Evolutionary conservation across 1,140 invertebrate species (phyloP), one percentile per base, ranked within the genome.

Genomic region (Bombus waltoni): DNA sequence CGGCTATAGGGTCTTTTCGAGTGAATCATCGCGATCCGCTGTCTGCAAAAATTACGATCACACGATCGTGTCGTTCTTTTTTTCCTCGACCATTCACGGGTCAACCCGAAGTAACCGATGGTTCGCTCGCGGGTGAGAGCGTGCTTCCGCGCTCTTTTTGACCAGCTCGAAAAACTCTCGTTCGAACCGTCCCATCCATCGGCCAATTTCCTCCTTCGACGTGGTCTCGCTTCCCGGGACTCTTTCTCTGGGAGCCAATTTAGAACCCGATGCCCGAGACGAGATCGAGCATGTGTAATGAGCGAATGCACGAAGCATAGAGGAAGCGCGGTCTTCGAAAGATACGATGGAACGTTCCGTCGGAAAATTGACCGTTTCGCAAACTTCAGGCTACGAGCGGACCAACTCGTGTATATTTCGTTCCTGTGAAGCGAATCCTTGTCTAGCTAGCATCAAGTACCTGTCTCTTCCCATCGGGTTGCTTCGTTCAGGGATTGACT

Each of bases 31-130:
- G 73, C 83, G 86, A 83, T 78, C 72, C 79, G 73, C 53, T 87
- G 90, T 91, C 88, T 65, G 85, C 65, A 91, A 91, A 91, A 91
- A 91, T 91, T 91, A 88, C 85, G 85, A 89, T 89, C 87, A 86
- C 85, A 85, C 83, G 83, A 87, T 87, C 85, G 28, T 85, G 73
- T 81, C 85, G 38, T 72, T 89, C 74, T 44, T 59, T 78, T 78
- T 78, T 77, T 40, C n/a, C 11, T 11, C 68, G 40, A 35, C 71
- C 44, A 75, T 85, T 81, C 83, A 71, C 76, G 44, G 71, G 70
- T 42, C 25, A n/a, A 42, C 70, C 28, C 10, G 66, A 22, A 35
- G 6, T 9, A n/a, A 35, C 13, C 15, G n/a, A 32, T 28, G 18
- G 15, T 40, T 47, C 15, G 28, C 59, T 57, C 11, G 47, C 28